A percentile compares a stretch with the other conserved stretches of the same genome.
Evolutionary conservation across 2,888 invertebrate genomes (phyloP).

Genomic region (Rugalucina vietnamica): DNA sequence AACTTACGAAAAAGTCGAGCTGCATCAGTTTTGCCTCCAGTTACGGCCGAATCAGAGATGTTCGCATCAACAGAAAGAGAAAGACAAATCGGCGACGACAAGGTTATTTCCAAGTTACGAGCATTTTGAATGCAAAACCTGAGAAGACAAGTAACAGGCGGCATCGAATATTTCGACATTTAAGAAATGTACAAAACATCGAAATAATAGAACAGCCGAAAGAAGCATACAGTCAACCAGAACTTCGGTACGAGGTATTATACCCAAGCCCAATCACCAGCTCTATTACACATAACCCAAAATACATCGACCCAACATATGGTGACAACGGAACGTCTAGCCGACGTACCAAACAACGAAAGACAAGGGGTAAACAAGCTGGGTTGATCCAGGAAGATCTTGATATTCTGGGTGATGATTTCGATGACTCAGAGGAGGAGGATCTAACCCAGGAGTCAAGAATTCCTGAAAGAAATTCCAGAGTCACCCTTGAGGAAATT

Average conservation of each 20-base stretch:
- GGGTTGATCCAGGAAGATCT: background rate
- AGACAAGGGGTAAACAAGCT: background rate
- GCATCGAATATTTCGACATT: slow-evolving; percentile 4
- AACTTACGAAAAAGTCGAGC: slow-evolving; percentile 50
- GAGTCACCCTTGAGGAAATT: background rate
- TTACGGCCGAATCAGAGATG: slow-evolving; percentile 11
- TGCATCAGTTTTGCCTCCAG: slow-evolving; percentile 48
- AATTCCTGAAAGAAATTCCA: background rate
- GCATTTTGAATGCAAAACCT: slow-evolving; percentile 36
- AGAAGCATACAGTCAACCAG: slow-evolving; percentile 2
- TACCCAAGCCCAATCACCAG: slow-evolving; percentile 62
- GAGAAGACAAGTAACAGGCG: background rate
- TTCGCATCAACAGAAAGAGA: slow-evolving; percentile 10
- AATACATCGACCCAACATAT: slow-evolving; percentile 47
- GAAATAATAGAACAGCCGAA: background rate
- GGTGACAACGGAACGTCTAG: background rate
- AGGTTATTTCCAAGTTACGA: slow-evolving; percentile 56
- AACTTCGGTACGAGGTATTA: slow-evolving; percentile 60
- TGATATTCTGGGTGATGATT: background rate
- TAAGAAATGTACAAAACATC: background rate
- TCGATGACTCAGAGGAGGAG: slow-evolving; percentile 59
- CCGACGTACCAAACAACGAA: background rate
- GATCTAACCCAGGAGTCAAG: slow-evolving; percentile 19
- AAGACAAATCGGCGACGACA: slow-evolving; percentile 19
- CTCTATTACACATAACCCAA: slow-evolving; percentile 64